Percentiles rank a stretch among this genome's conserved stretches.
phyloP scores from a whole-genome alignment of 2,797 vertebrate genomes.

The Poeciliopsis gracilis region DNA sequence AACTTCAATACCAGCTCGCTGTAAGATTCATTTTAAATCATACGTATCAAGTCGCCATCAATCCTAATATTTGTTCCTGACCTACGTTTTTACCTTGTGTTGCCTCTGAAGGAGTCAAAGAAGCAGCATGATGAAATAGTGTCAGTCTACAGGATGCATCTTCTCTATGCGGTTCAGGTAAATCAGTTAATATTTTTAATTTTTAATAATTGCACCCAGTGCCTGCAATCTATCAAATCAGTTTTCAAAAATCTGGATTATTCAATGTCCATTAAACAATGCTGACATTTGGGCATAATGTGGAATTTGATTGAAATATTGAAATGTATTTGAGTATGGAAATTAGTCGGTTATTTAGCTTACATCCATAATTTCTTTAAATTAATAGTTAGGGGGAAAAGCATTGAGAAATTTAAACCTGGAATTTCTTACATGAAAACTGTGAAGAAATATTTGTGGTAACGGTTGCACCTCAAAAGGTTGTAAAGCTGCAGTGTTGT shows the following conservation, averaged over 20 bases:
- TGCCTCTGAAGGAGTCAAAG: slow-evolving; percentile 88
- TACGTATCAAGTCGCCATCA: neutral
- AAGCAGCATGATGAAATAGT: slow-evolving; percentile 95
- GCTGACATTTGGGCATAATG: neutral
- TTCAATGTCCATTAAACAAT: neutral
- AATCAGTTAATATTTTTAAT: neutral
- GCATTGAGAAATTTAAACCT: neutral
- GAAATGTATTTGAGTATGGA: neutral
- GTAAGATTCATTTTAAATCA: slow-evolving; percentile 76
- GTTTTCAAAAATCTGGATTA: neutral
- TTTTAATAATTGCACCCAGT: neutral
- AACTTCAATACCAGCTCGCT: slow-evolving; percentile 91
- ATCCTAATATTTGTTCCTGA: too few relatives aligned
- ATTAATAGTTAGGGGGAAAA: neutral
- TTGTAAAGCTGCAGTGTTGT: neutral
- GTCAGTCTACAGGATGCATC: slow-evolving; percentile 98
- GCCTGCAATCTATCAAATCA: neutral
- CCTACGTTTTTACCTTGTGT: neutral
- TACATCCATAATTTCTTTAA: neutral
- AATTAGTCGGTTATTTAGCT: neutral
- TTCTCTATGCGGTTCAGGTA: slow-evolving; percentile 99
- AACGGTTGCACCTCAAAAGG: neutral
- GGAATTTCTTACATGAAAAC: neutral
- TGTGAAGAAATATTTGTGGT: neutral
- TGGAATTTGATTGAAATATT: neutral